Percentiles rank a stretch among this genome's conserved stretches.
Conservation (phyloP, 1,140 invertebrate genomes). For the Campoletis sonorensis region DNA sequence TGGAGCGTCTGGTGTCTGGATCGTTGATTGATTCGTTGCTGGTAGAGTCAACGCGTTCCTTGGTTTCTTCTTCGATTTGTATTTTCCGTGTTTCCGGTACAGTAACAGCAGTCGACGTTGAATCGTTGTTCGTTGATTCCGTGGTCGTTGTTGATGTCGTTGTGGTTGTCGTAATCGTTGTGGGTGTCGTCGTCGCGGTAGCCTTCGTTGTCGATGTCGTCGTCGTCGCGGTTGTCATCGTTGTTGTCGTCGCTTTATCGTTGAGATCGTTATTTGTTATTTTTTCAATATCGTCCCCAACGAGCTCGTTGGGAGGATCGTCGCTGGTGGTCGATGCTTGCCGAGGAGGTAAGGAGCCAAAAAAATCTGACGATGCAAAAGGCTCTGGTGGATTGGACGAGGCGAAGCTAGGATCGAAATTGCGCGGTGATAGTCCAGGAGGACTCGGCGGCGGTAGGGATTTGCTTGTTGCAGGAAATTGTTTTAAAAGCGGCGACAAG, state of each 20-base stretch:
- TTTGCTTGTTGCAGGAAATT: constrained; percentile 70
- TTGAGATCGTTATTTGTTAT: background rate
- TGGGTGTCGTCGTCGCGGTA: background rate
- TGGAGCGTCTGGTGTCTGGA: constrained; percentile 77
- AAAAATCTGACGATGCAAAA: constrained; percentile 34
- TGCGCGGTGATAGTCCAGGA: constrained; percentile 66
- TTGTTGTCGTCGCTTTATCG: background rate
- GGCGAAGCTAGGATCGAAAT: constrained; percentile 51
- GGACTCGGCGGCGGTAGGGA: constrained; percentile 70
- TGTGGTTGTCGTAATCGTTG: background rate
- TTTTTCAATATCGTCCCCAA: no score
- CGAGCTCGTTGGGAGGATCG: background rate
- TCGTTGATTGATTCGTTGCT: constrained; percentile 43
- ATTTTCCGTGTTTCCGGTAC: background rate
- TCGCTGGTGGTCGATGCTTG: background rate
- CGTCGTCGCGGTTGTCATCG: background rate
- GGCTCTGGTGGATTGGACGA: background rate
- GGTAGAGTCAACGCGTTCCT: background rate
- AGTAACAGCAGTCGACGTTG: background rate
- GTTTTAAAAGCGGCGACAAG: constrained; percentile 71
- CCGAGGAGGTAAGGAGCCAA: background rate
- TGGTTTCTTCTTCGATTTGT: background rate
- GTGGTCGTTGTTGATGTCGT: background rate
- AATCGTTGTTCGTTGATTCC: background rate
- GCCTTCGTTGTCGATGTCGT: background rate